Conservation (phyloP, 1,140 invertebrate genomes). For the Drosophila truncata region DNA sequence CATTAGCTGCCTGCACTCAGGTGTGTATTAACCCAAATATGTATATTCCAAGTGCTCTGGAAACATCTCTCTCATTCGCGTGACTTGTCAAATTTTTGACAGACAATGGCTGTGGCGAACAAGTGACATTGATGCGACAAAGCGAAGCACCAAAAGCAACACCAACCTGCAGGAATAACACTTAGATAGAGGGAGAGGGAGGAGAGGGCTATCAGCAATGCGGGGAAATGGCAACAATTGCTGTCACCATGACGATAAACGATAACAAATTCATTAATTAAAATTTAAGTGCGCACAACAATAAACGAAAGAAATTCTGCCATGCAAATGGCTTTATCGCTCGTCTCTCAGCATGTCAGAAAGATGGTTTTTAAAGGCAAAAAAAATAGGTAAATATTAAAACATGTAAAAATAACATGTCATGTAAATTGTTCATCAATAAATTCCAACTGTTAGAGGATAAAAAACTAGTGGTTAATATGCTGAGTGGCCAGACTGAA, state of each 20-base stretch:
- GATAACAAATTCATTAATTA: constrained; percentile 72
- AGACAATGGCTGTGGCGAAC: constrained; percentile 41
- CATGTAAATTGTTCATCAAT: constrained; percentile 21
- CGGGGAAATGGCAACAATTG: constrained; percentile 33
- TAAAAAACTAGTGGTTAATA: constrained; percentile 4
- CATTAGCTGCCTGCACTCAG: constrained; percentile 15
- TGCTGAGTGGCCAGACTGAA: not conserved
- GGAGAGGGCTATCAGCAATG: constrained; percentile 40
- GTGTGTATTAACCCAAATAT: constrained; percentile 35
- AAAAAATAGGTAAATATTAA: not conserved
- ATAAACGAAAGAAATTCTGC: constrained; percentile 23
- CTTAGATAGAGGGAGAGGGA: constrained; percentile 23
- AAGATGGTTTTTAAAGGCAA: constrained; percentile 1
- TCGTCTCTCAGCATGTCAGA: constrained; percentile 11
- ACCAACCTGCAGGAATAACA: constrained; percentile 16
- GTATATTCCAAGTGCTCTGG: constrained; percentile 22
- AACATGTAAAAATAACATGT: constrained; percentile 18
- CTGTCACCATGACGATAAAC: constrained; percentile 70
- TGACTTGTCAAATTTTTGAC: constrained; percentile 56
- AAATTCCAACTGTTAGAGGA: constrained; percentile 1
- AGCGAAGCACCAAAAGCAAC: constrained; percentile 15
- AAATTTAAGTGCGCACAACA: constrained; percentile 59
- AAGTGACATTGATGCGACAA: constrained; percentile 33
- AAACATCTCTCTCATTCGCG: constrained; percentile 35
- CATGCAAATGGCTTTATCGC: constrained; percentile 58